phyloP scores from a whole-genome alignment of 2,113 vertebrate genomes.

The Danionella cerebrum region DNA sequence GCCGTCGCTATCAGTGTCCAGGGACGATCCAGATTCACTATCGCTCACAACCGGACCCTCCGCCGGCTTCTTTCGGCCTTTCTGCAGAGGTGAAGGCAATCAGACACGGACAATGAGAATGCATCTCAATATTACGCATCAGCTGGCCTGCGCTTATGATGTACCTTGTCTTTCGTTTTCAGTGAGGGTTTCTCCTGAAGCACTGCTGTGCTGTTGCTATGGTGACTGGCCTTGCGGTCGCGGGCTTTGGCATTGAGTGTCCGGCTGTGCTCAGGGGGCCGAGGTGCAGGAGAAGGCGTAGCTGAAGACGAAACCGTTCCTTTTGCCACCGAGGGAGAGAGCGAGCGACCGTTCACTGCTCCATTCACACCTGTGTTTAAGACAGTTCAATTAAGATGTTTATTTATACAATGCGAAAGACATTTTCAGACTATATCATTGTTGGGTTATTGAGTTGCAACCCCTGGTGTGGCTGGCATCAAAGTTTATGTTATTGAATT shows the following conservation, averaged over 20 bases:
- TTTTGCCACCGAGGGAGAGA: slow-evolving; percentile 67
- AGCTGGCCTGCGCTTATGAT: background rate
- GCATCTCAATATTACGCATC: background rate
- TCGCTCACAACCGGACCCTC: slow-evolving; percentile 81
- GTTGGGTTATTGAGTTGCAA: too few relatives aligned
- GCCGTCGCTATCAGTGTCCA: slow-evolving; percentile 91
- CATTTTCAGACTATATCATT: too few relatives aligned
- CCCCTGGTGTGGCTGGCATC: too few relatives aligned
- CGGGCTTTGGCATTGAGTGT: slow-evolving; percentile 61
- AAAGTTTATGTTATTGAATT: too few relatives aligned
- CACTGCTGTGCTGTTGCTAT: slow-evolving; percentile 70
- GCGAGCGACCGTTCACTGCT: slow-evolving; percentile 80
- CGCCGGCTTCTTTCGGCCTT: slow-evolving; percentile 77
- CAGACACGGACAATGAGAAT: background rate
- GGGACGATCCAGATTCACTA: slow-evolving; percentile 89
- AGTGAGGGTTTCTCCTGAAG: slow-evolving; percentile 66
- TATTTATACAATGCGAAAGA: too few relatives aligned
- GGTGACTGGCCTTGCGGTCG: slow-evolving; percentile 63
- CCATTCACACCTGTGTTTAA: slow-evolving; percentile 79
- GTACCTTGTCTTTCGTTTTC: slow-evolving; percentile 92
- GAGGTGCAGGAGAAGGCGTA: slow-evolving; percentile 60
- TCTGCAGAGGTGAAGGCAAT: slow-evolving; percentile 69
- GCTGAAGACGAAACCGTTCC: slow-evolving; percentile 67
- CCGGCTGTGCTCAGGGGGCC: slow-evolving; percentile 67
- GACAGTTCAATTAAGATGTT: background rate